Base-by-base conservation (phyloP, 2,888 invertebrate species). In the Drosophila flavopinicola region DNA sequence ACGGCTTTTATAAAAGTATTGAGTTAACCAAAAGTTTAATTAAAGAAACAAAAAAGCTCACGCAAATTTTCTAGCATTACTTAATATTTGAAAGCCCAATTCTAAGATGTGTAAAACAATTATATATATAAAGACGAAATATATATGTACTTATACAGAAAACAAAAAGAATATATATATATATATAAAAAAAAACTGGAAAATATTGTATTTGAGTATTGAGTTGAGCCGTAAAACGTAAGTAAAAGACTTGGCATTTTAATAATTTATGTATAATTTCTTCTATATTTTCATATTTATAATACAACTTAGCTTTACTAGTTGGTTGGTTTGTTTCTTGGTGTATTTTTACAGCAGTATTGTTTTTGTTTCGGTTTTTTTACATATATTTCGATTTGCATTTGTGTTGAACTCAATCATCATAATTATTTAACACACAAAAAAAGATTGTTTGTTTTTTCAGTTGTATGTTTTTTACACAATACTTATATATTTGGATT, bases 261-360 rank as follows among this genome's bases (percentile, higher is more conserved):
- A 59, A 76, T 72, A 67, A 75, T 85, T 82, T 83, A 80, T 77
- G 84, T 83, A 85, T 86, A 87, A 85, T 87, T 87, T 82, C 67
- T 82, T 79, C 87, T 87, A 87, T 87, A 85, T 85, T 86, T 87
- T 86, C 78, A 77, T 80, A 75, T 85, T 83, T 87, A 83, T 87
- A 72, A 75, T 87, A 87, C 85, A 85, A 75, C 82, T 82, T 87
- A 85, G 56, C 66, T 67, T 66, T 72, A 75, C 67, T 70, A 65
- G 65, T 75, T 78, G 70, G 67, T 69, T 66, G 52, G 57, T 74
- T 73, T 51, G 35, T 70, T 38, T 53, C 24, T 63, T 49, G 7
- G 25, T 29, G 32, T 25, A 24, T 59, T 65, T 72, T 59, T 74
- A 67, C 64, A 70, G 41, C 51, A 20, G 29, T 54, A 51, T 64